These are phyloP conservation scores for Calcarius lapponicus DNA, from an alignment of 2,797 vertebrate genomes.

Conservation along the genomic window DNA sequence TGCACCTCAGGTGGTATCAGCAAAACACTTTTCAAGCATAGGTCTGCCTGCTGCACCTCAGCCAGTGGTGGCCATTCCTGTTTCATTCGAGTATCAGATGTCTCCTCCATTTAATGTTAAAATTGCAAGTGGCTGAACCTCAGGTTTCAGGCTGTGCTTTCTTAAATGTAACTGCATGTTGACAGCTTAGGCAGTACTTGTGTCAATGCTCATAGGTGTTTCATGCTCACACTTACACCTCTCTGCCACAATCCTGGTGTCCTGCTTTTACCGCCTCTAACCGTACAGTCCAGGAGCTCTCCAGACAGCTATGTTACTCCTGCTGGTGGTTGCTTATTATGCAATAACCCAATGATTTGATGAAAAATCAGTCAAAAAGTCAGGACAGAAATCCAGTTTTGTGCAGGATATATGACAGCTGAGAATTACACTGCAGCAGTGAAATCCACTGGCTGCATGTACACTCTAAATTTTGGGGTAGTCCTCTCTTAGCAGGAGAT, in stretches of 20 bases:
- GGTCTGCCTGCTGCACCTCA: background rate
- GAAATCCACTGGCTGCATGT: background rate
- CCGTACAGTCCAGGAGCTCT: background rate
- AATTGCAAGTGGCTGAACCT: background rate
- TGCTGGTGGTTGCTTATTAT: background rate
- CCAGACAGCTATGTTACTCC: background rate
- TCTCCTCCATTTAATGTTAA: background rate
- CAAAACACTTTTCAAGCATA: background rate
- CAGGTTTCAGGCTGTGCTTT: background rate
- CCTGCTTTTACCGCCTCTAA: background rate
- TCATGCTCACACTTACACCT: background rate
- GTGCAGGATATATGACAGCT: background rate
- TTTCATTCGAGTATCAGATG: accelerated
- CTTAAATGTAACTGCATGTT: background rate
- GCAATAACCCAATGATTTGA: background rate
- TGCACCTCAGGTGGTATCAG: background rate
- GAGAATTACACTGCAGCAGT: background rate
- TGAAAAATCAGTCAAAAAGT: background rate
- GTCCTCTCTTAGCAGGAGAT: background rate
- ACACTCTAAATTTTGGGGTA: background rate
- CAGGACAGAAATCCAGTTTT: background rate
- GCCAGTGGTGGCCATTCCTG: background rate
- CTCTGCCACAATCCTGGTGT: background rate
- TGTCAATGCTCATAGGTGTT: background rate
- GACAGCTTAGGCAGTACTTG: background rate